A percentile compares a stretch with the other conserved stretches of the same genome.
Evolutionary conservation across 2,113 vertebrate genomes (phyloP).

Genomic region (Mesembrinibis cayennensis): DNA sequence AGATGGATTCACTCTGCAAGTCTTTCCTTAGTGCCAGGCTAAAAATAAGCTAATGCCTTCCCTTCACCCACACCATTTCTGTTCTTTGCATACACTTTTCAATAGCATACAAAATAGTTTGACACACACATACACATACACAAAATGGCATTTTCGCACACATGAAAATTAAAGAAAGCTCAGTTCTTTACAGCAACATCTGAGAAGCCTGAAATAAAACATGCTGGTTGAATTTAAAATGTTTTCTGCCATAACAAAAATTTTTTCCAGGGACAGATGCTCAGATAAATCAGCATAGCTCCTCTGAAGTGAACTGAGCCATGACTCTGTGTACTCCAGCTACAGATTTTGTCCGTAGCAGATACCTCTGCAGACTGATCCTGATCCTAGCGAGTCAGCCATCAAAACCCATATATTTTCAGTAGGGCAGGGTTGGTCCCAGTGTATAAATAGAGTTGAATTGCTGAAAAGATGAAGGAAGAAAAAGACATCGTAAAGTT

Average conservation of each 20-base stretch:
- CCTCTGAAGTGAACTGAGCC: slow-evolving; percentile 18
- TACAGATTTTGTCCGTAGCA: not conserved
- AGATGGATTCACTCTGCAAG: not conserved
- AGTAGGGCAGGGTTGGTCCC: not conserved
- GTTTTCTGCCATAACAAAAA: not conserved
- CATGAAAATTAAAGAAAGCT: not conserved
- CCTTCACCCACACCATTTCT: not conserved
- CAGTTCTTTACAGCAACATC: not conserved
- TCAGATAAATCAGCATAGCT: not conserved
- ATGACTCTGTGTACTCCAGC: not conserved
- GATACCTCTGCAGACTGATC: not conserved
- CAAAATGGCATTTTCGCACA: not conserved
- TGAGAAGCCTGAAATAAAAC: not conserved
- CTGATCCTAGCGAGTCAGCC: not conserved
- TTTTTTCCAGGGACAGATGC: not conserved
- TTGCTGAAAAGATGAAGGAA: not conserved
- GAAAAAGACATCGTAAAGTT: not conserved
- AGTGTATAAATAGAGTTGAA: not conserved
- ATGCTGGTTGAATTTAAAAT: not conserved
- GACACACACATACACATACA: not conserved
- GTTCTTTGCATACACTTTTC: not conserved
- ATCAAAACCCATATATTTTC: not conserved
- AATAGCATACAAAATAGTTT: not conserved
- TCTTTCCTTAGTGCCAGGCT: not conserved
- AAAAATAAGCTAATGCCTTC: not conserved